Evolutionary conservation across 2,888 invertebrate species (phyloP).

Genomic region (Standfussiana lucernea): DNA sequence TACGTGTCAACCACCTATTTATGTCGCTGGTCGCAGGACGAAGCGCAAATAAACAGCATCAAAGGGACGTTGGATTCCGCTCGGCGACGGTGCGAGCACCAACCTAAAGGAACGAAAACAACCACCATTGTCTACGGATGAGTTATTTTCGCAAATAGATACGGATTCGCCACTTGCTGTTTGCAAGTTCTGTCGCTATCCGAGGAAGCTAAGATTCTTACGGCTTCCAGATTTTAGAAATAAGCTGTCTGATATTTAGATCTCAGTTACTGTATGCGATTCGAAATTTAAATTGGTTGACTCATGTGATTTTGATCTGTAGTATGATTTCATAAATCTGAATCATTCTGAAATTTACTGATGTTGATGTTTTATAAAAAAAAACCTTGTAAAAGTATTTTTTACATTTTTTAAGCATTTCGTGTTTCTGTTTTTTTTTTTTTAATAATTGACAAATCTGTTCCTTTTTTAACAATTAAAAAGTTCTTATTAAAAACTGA

Average conservation of each 20-base stretch:
- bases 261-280: constrained; percentile 1
- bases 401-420: background rate
- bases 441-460: background rate
- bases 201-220: constrained; percentile 46
- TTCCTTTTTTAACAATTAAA: background rate
- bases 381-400: background rate
- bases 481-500: background rate
- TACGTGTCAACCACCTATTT: constrained; percentile 90
- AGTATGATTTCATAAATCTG: constrained; percentile 15
- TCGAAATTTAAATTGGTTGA: constrained; percentile 37
- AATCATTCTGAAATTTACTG: constrained; percentile 19
- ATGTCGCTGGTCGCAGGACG: constrained; percentile 89
- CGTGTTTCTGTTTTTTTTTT: background rate
- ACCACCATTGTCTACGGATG: constrained; percentile 88
- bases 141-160: constrained; percentile 89
- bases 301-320: constrained; percentile 25
- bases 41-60: constrained; percentile 90
- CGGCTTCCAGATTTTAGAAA: constrained; percentile 18
- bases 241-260: constrained; percentile 20
- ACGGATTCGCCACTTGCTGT: constrained; percentile 67
- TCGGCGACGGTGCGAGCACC: constrained; percentile 76
- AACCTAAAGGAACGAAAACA: constrained; percentile 85
- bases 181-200: constrained; percentile 60
- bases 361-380: constrained; percentile 5
- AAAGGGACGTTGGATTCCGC: constrained; percentile 88